Evolutionary conservation across 2,113 vertebrate species (phyloP), one percentile per base, ranked within the genome.

Genomic region (Cephalopterus ornatus): DNA sequence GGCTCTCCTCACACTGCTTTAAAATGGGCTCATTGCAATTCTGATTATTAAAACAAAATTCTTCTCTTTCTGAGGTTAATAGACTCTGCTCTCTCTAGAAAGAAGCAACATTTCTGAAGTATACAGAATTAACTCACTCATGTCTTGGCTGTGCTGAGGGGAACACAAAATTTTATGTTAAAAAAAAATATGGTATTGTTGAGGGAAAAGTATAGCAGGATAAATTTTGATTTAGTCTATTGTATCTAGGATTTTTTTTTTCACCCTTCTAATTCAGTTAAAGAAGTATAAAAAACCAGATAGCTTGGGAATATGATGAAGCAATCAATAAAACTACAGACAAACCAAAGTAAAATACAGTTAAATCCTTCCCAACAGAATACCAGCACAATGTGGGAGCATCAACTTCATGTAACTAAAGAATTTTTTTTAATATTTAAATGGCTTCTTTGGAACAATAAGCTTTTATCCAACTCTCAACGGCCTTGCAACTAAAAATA

Each of bases 401-500:
- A 68, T 74, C 49, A 72, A 39, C 26, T 72, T 91, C 41, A 56
- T 58, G n/a, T 74, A 83, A 85, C 55, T 71, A 50, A 46, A 89
- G 63, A 61, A 33, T 58, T 76, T 82, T 91, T 58, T 27, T 15
- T 17, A 61, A 65, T 55, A 79, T 79, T 93, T 70, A 80, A 95
- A 95, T 67, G 1, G 72, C 35, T 77, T 76, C 16, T 74, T 86
- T 74, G 46, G 47, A 94, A 94, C 76, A 93, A 61, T 61, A 86
- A 82, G 46, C 28, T 88, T 55, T 93, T 91, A 91, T 78, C 41
- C 68, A 49, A 67, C 61, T 77, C 13, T 59, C 56, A 46, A 19
- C 3, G 39, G 77, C 97, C 92, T 92, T 66, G 95, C 23, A 88
- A 73, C 83, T 78, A 78, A 89, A 95, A 95, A 82, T 77, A 92